These are phyloP conservation scores for Oscheius sp. DNA, from an alignment of 2,888 invertebrate genomes.

Conservation along the genomic window DNA sequence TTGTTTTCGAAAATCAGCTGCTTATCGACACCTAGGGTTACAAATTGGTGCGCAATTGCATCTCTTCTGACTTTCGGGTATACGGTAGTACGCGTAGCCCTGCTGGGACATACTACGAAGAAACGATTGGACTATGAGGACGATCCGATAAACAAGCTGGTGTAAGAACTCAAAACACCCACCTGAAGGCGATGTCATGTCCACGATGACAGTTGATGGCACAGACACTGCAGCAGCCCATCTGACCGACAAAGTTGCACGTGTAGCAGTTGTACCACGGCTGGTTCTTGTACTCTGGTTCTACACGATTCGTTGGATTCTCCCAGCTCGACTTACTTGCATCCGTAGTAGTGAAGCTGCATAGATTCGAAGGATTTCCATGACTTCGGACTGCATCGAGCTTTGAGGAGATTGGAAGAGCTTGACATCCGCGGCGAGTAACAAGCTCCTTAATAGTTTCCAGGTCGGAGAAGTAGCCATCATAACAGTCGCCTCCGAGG, in stretches of 20 bases:
- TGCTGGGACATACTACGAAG: no score
- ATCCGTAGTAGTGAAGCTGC: constrained; percentile 9
- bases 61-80: no score
- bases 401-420: not conserved
- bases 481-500: not conserved
- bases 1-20: no score
- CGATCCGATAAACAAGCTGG: no score
- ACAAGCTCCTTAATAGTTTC: constrained; percentile 14
- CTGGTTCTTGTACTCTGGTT: constrained; percentile 94
- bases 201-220: constrained; percentile 95
- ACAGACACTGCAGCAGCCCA: constrained; percentile 97
- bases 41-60: no score
- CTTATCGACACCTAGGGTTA: no score
- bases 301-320: constrained; percentile 76
- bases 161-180: not conserved
- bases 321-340: not conserved
- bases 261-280: constrained; percentile 94
- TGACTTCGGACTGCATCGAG: not conserved
- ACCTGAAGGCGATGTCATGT: constrained; percentile 80
- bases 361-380: not conserved
- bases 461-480: constrained; percentile 17
- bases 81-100: no score
- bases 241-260: constrained; percentile 97
- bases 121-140: no score
- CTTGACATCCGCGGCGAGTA: not conserved